phyloP scores from a whole-genome alignment of 2,113 vertebrate species.

The Gymnocephalus cernua region DNA sequence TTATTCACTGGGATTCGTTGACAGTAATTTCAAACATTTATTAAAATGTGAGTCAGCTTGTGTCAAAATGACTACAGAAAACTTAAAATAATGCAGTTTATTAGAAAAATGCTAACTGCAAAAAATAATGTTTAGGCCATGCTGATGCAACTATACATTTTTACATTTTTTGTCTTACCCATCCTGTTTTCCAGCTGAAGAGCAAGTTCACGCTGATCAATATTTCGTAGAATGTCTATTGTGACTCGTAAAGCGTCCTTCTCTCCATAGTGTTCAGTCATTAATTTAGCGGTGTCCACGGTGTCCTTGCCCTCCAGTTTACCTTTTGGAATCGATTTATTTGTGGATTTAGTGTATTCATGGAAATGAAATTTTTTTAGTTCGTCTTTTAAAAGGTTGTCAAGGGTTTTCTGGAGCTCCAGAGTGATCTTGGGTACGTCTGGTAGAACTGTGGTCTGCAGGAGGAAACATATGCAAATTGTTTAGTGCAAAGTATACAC shows the following conservation, averaged over 20 bases:
- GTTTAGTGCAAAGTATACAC: background rate
- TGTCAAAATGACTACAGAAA: background rate
- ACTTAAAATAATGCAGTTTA: background rate
- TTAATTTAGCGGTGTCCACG: background rate
- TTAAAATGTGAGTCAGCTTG: background rate
- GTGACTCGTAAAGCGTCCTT: background rate
- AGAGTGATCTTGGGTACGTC: fast-evolving
- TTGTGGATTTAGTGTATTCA: fast-evolving
- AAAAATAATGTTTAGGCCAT: background rate
- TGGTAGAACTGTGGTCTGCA: background rate
- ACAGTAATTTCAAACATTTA: background rate
- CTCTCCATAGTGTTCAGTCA: slow-evolving; percentile 19
- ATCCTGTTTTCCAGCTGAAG: fast-evolving
- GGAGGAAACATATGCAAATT: background rate
- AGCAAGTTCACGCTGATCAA: background rate
- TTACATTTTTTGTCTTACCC: slow-evolving; percentile 44
- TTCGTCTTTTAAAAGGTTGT: fast-evolving
- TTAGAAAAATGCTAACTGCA: background rate
- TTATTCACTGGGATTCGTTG: background rate
- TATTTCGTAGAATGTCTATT: background rate
- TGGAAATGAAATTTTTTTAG: slow-evolving; percentile 11
- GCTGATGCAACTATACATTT: background rate
- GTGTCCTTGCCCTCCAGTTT: slow-evolving; percentile 37
- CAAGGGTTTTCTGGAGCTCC: slow-evolving; percentile 3
- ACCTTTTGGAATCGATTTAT: fast-evolving